These are phyloP conservation scores for Prorops nasuta DNA, from an alignment of 1,140 invertebrate species.

Conservation along the genomic window DNA sequence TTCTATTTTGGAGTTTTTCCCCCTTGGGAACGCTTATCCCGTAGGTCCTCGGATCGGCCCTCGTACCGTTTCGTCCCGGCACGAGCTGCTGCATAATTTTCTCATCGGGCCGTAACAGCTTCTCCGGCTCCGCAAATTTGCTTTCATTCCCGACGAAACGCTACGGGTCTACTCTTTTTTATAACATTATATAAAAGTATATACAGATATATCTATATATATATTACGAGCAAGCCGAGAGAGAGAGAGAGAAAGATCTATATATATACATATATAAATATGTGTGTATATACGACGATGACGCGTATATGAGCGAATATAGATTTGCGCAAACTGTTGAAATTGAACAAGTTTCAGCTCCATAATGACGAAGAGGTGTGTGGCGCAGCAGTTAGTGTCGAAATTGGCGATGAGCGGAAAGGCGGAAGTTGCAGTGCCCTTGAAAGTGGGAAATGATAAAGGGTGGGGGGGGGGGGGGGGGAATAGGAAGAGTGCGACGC, in stretches of 20 bases:
- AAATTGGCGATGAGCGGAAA: slow-evolving; percentile 25
- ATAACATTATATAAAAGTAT: slow-evolving; percentile 24
- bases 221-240: slow-evolving; percentile 20
- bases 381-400: no score
- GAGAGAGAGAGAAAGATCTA: background rate
- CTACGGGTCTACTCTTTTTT: slow-evolving; percentile 29
- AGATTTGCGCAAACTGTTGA: slow-evolving; percentile 29
- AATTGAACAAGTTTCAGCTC: slow-evolving; percentile 58
- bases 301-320: slow-evolving; percentile 25
- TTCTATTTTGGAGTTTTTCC: no score
- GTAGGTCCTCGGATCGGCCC: no score
- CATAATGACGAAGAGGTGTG: slow-evolving; percentile 26
- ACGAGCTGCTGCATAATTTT: no score
- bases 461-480: background rate
- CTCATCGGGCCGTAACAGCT: no score
- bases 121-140: slow-evolving; percentile 20
- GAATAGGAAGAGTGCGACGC: background rate
- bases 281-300: slow-evolving; percentile 26
- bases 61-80: no score
- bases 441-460: background rate
- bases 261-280: slow-evolving; percentile 24
- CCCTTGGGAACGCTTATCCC: no score
- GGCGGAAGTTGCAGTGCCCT: background rate
- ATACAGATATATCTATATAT: slow-evolving; percentile 28
- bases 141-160: slow-evolving; percentile 25